phyloP scores from a whole-genome alignment of 2,113 vertebrate genomes.

The Toxotes chatareus region DNA sequence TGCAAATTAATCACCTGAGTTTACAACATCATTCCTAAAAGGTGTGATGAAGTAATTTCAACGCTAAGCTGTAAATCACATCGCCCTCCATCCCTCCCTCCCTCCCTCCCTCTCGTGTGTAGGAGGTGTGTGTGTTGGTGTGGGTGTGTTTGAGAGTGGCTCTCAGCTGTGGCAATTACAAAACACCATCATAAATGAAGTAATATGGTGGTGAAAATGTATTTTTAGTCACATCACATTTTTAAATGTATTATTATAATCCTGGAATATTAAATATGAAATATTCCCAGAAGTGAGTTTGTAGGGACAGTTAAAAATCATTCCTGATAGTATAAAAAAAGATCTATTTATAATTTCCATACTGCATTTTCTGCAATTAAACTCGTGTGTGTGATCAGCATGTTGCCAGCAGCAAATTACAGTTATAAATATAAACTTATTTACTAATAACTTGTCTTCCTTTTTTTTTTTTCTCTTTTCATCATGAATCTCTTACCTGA shows the following conservation, averaged over 20 bases:
- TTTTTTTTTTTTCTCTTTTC: too few species aligned
- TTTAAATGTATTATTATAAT: neutral
- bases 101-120: neutral
- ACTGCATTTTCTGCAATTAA: too few species aligned
- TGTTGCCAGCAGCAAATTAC: neutral
- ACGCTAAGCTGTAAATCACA: neutral
- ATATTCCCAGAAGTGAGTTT: neutral
- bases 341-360: neutral
- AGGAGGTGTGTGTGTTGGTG: conserved; percentile 21
- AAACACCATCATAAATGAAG: neutral
- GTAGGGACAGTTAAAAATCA: neutral
- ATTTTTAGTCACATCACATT: neutral
- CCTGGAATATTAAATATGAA: neutral
- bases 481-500: conserved; percentile 86
- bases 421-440: neutral
- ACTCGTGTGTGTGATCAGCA: neutral
- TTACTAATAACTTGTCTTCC: neutral
- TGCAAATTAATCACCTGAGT: neutral
- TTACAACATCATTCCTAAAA: conserved; percentile 12
- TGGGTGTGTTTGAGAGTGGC: conserved; percentile 1
- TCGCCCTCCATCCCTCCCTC: neutral
- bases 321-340: neutral
- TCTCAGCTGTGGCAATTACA: conserved; percentile 39
- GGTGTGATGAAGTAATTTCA: conserved; percentile 36
- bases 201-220: neutral